Evolutionary conservation across 2,888 invertebrate genomes (phyloP).

Genomic region (Cremastinae sp.): DNA sequence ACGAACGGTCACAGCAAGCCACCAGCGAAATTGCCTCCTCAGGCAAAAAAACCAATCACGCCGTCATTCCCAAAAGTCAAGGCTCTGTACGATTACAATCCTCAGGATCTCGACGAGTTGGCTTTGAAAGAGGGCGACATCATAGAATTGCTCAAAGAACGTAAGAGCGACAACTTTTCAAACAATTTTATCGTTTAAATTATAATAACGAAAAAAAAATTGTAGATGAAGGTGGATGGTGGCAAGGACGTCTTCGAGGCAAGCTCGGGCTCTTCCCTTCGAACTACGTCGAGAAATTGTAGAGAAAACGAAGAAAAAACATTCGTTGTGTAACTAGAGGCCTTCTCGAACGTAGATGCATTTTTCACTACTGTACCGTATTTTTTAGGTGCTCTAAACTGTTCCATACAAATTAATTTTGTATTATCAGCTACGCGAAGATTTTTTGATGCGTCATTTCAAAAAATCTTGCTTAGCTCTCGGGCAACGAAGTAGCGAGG

Average conservation of each 20-base stretch:
- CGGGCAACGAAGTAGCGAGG: conserved; percentile 28
- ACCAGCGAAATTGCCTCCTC: conserved; percentile 66
- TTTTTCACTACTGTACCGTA: conserved; percentile 2
- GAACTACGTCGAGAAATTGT: conserved; percentile 83
- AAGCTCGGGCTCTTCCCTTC: conserved; percentile 85
- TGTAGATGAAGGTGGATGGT: conserved; percentile 86
- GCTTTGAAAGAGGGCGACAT: conserved; percentile 84
- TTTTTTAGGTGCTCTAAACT: conserved; percentile 28
- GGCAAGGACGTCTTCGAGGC: conserved; percentile 83
- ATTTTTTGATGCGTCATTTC: conserved; percentile 14
- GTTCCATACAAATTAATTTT: conserved; percentile 41
- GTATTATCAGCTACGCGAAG: conserved; percentile 28
- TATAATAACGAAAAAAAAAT: conserved; percentile 4
- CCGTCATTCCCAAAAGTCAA: conserved; percentile 80
- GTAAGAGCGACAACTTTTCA: conserved; percentile 74
- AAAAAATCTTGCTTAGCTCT: conserved; percentile 18
- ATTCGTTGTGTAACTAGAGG: conserved; percentile 43
- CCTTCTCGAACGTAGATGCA: conserved; percentile 40
- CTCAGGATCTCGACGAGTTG: conserved; percentile 86
- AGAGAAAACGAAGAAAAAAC: conserved; percentile 31
- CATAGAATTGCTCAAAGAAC: conserved; percentile 84
- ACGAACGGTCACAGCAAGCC: conserved; percentile 38
- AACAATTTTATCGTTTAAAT: background rate
- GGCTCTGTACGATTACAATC: conserved; percentile 84
- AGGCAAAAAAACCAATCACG: conserved; percentile 79